Conservation (phyloP, 2,113 vertebrate genomes). For the Sinosuthora webbiana region DNA sequence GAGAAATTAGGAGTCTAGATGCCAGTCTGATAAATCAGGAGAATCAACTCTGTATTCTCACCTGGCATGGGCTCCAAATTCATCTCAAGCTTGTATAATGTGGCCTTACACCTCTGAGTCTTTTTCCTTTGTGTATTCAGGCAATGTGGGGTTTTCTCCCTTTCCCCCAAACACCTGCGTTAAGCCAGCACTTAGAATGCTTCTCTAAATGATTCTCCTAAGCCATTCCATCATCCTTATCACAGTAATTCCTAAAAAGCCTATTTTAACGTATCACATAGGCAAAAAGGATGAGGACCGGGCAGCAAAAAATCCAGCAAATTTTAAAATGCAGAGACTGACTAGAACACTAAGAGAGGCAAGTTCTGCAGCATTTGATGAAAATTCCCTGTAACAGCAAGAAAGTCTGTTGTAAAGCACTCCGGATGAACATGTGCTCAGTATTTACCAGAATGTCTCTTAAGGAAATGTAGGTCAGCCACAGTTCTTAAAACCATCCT, state of each 20-base stretch:
- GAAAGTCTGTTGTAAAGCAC: not conserved
- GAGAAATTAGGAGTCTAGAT: not conserved
- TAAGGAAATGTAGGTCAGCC: not conserved
- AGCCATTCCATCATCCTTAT: not conserved
- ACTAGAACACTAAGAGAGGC: not conserved
- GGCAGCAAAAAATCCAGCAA: not conserved
- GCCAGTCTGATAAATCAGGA: not conserved
- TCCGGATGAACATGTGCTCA: fast-evolving
- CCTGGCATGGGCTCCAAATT: not conserved
- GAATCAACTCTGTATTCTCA: not conserved
- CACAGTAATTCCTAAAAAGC: not conserved
- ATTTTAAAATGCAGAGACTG: not conserved
- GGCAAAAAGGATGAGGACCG: not conserved
- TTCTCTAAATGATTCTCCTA: not conserved
- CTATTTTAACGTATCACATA: not conserved
- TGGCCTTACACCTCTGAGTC: not conserved
- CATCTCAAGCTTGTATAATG: not conserved
- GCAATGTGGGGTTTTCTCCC: not conserved
- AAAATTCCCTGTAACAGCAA: not conserved
- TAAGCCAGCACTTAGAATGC: not conserved
- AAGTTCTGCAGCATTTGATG: not conserved
- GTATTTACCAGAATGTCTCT: not conserved
- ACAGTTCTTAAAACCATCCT: not conserved
- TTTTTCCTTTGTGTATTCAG: not conserved
- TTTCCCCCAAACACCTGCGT: not conserved